Evolutionary conservation across 2,113 vertebrate genomes (phyloP).

Genomic region (Colinus virginianus): DNA sequence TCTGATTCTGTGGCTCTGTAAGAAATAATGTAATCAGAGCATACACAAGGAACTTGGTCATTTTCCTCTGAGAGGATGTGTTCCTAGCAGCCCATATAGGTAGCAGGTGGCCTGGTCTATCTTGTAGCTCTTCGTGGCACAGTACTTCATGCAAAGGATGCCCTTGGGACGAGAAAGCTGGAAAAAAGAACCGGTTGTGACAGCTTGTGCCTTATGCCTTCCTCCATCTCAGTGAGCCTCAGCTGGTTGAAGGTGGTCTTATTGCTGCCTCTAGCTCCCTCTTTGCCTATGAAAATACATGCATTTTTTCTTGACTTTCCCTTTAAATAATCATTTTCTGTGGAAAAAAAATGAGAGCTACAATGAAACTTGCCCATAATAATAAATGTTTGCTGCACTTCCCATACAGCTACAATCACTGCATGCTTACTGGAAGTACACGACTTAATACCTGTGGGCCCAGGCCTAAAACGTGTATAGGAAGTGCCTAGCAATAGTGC

Average conservation of each 20-base stretch:
- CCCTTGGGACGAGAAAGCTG: background rate
- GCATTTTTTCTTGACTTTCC: background rate
- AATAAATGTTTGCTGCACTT: background rate
- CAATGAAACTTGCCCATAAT: background rate
- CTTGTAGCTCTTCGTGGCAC: fast-evolving
- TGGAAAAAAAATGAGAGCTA: background rate
- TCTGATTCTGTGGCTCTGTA: background rate
- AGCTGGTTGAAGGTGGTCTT: background rate
- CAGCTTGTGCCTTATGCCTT: background rate
- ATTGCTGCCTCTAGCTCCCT: background rate
- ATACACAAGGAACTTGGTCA: background rate
- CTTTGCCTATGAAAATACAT: fast-evolving
- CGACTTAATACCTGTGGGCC: background rate
- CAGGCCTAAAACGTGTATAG: background rate
- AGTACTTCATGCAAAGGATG: background rate
- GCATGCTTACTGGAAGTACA: background rate
- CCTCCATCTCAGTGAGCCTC: background rate
- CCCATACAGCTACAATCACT: background rate
- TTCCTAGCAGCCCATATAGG: background rate
- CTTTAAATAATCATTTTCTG: background rate
- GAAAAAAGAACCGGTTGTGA: background rate
- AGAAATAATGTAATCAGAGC: background rate
- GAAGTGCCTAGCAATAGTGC: background rate
- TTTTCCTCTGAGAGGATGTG: background rate
- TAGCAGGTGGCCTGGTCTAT: background rate